phyloP scores from a whole-genome alignment of 1,140 invertebrate species.

The Pollicipes pollicipes region DNA sequence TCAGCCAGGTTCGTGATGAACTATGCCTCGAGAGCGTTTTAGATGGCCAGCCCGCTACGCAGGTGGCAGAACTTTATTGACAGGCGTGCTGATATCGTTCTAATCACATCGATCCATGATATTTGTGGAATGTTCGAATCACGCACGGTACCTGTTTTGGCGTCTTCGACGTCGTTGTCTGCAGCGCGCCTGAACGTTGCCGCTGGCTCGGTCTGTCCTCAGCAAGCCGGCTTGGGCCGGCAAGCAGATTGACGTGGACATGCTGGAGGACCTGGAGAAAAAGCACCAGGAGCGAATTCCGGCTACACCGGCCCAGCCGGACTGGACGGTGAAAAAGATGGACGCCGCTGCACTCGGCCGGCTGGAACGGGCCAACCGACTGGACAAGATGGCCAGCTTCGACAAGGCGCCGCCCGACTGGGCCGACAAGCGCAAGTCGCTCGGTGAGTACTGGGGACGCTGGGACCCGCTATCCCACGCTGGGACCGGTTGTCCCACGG shows the following conservation, averaged over 20 bases:
- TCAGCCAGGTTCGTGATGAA: neutral
- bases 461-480: too few relatives aligned
- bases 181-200: too few relatives aligned
- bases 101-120: too few relatives aligned
- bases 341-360: neutral
- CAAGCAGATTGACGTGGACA: neutral
- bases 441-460: neutral
- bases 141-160: too few relatives aligned
- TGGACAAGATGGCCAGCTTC: conserved; percentile 3
- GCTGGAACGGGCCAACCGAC: neutral
- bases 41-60: too few relatives aligned
- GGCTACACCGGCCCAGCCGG: neutral
- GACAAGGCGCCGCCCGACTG: neutral
- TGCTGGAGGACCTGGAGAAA: neutral
- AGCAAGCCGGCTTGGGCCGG: neutral
- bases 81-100: too few relatives aligned
- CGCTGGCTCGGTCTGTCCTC: too few relatives aligned
- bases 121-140: too few relatives aligned
- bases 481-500: too few relatives aligned
- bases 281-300: neutral
- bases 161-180: too few relatives aligned
- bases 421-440: neutral
- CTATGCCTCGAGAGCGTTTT: too few relatives aligned
- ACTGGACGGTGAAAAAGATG: neutral
- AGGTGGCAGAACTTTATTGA: too few relatives aligned